A percentile compares a stretch with the other conserved stretches of the same genome.
These are phyloP conservation scores for Beaufortia kweichowensis DNA, from an alignment of 2,113 vertebrate species.

Conservation along the genomic window DNA sequence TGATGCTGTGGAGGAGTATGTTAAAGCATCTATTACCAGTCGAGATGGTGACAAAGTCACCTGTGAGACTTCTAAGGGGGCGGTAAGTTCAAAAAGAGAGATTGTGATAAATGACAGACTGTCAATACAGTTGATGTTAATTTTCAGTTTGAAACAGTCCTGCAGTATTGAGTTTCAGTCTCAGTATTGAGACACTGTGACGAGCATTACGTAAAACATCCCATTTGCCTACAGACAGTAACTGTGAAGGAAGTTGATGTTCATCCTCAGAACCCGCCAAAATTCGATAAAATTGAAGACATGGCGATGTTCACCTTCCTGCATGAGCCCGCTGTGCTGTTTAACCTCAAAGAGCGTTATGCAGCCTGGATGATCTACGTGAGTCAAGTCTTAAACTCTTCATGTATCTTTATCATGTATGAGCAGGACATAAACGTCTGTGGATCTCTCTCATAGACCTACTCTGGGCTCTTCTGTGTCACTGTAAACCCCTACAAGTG, in stretches of 20 bases:
- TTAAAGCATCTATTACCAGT: slow-evolving; percentile 71
- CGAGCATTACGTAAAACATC: neutral
- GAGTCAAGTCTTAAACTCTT: slow-evolving; percentile 59
- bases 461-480: too few species aligned
- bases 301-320: slow-evolving; percentile 85
- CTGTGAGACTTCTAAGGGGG: slow-evolving; percentile 74
- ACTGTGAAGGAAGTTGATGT: slow-evolving; percentile 77
- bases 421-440: neutral
- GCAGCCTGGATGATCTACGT: slow-evolving; percentile 84
- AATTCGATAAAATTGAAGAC: slow-evolving; percentile 81
- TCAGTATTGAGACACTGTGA: too few species aligned
- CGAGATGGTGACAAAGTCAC: slow-evolving; percentile 78
- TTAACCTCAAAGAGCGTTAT: slow-evolving; percentile 76
- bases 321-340: slow-evolving; percentile 78
- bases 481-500: slow-evolving; percentile 90
- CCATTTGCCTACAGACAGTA: slow-evolving; percentile 61
- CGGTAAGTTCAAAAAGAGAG: slow-evolving; percentile 56
- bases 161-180: too few species aligned
- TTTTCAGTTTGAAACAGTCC: too few species aligned
- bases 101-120: too few species aligned
- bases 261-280: slow-evolving; percentile 84
- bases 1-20: slow-evolving; percentile 71
- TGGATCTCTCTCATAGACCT: neutral
- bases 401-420: neutral
- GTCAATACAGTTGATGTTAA: too few species aligned